Evolutionary conservation across 2,888 invertebrate genomes (phyloP), one percentile per base, ranked within the genome.

Genomic region (Epirrita christyi): DNA sequence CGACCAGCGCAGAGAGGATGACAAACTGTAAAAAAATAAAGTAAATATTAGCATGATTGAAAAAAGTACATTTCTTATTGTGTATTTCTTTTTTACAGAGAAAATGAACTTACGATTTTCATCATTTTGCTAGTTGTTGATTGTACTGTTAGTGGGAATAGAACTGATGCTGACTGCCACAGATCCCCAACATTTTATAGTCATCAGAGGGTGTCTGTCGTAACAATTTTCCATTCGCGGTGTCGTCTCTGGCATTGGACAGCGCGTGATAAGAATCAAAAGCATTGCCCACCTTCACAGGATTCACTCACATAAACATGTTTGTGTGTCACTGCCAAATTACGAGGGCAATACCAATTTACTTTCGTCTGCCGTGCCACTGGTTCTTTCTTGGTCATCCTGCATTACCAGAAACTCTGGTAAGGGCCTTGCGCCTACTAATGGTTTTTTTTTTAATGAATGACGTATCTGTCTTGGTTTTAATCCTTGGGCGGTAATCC

Each of bases 241-340:
- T 69, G 61, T 71, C 70, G 78, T 76, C 80, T 84, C 84, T 88
- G 90, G 79, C 90, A 90, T 90, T 91, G 90, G 75, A 56, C 63
- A 67, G 73, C 46, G 75, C 90, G 90, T 91, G 90, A 82, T 78
- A 63, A 70, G 89, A 83, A 85, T 88, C 70, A 58, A 70, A n/a
- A 72, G 61, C 57, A 49, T 3, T 44, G 59, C 46, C 45, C 59
- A 54, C 71, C 73, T 70, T 74, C 68, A 60, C 66, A 59, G 68
- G 73, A 79, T 76, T 73, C 67, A 80, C 75, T 73, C 65, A 59
- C 66, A 77, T 75, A 67, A 70, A 52, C 58, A 66, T 58, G 68
- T 58, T 48, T 50, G 47, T 64, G 59, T 61, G 61, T 60, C 58
- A 63, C 63, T 61, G 52, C 49, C 61, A 63, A 48, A 43, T 55